phyloP scores from a whole-genome alignment of 2,797 vertebrate genomes.

The Sternotherus odoratus region DNA sequence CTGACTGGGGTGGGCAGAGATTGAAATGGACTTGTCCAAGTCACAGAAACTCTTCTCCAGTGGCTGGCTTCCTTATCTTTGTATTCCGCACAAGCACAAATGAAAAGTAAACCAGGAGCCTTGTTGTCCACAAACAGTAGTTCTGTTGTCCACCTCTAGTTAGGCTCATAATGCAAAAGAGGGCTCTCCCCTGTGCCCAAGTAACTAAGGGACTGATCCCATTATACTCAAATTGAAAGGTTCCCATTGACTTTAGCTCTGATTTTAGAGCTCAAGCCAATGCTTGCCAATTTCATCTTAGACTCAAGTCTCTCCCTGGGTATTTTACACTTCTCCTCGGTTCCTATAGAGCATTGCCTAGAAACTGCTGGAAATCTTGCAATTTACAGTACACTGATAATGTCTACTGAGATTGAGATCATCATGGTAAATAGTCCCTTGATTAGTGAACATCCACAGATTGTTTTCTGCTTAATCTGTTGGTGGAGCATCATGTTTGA shows the following conservation, averaged over 20 bases:
- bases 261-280: neutral
- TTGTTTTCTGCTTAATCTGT: slow-evolving; percentile 16
- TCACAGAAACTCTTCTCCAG: neutral
- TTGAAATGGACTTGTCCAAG: neutral
- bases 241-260: neutral
- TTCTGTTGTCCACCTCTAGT: neutral
- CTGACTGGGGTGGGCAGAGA: neutral
- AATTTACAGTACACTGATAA: neutral
- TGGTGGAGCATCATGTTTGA: slow-evolving; percentile 4
- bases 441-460: neutral
- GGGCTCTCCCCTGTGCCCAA: neutral
- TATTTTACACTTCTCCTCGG: neutral
- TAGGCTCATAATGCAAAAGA: neutral
- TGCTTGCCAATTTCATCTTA: neutral
- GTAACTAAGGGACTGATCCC: neutral
- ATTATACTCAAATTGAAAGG: neutral
- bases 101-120: neutral
- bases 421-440: neutral
- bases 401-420: neutral
- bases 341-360: neutral
- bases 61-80: neutral
- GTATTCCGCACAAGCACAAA: neutral
- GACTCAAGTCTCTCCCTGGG: neutral
- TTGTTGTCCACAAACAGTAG: neutral
- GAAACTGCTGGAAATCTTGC: neutral